Conservation (phyloP, 1,140 invertebrate genomes). For the Trichogramma pretiosum region DNA sequence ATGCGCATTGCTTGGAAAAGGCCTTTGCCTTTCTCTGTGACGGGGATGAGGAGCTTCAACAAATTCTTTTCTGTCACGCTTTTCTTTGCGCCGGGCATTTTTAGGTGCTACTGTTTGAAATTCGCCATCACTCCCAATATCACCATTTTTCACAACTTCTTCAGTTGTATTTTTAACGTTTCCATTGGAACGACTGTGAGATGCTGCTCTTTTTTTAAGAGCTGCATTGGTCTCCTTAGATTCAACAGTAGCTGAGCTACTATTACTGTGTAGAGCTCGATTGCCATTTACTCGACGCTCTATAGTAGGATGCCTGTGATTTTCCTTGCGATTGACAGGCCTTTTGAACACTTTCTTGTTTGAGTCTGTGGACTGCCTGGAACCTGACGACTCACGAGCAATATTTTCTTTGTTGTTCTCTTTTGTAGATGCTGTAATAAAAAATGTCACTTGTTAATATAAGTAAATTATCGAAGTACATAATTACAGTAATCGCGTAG, state of each 20-base stretch:
- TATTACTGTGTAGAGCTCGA: constrained; percentile 11
- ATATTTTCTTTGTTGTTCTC: constrained; percentile 48
- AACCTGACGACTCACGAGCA: constrained; percentile 20
- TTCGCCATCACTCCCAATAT: constrained; percentile 33
- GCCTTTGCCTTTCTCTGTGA: constrained; percentile 26
- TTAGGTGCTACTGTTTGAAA: constrained; percentile 42
- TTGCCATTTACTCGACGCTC: constrained; percentile 17
- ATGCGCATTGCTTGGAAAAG: constrained; percentile 22
- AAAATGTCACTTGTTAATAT: neutral
- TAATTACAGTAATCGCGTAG: too few relatives aligned
- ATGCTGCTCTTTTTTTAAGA: too few relatives aligned
- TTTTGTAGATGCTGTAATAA: constrained; percentile 20
- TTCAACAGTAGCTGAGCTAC: constrained; percentile 7
- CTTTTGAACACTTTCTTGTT: constrained; percentile 22
- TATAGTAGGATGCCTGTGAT: constrained; percentile 12
- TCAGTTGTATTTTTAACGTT: constrained; percentile 14
- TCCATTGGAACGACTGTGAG: constrained; percentile 10
- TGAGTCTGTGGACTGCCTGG: constrained; percentile 12
- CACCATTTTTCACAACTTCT: constrained; percentile 28
- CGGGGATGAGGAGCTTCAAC: constrained; percentile 23
- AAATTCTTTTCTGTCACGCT: constrained; percentile 28
- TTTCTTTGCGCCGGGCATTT: constrained; percentile 40
- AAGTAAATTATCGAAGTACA: neutral
- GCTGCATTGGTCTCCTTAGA: constrained; percentile 6
- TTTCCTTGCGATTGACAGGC: constrained; percentile 10